Evolutionary conservation across 2,888 invertebrate species (phyloP).

Genomic region (Lasioglossum villosulum): DNA sequence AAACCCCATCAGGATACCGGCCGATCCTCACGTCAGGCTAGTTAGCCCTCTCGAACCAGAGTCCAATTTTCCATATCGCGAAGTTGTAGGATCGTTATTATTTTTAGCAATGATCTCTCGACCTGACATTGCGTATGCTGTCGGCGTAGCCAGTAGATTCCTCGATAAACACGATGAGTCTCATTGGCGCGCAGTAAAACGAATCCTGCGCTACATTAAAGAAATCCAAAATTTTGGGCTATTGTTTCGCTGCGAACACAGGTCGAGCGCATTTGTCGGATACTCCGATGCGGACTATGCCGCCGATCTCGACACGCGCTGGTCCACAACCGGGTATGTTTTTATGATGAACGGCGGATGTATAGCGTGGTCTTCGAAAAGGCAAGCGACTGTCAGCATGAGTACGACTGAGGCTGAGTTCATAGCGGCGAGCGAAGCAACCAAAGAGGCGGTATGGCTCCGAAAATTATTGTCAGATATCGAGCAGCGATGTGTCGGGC

Average conservation of each 20-base stretch:
- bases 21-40: not conserved
- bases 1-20: not conserved
- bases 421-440: not conserved
- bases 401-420: constrained; percentile 6
- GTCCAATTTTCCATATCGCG: not conserved
- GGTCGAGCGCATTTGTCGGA: not conserved
- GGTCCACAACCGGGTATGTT: not conserved
- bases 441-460: not conserved
- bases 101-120: not conserved
- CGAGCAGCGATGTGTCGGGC: not conserved
- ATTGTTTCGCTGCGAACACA: not conserved
- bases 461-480: not conserved
- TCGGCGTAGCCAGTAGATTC: not conserved
- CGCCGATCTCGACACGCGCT: not conserved
- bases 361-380: not conserved
- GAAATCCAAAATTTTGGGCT: not conserved
- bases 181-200: not conserved
- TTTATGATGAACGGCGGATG: not conserved
- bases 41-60: not conserved
- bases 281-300: constrained; percentile 3
- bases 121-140: not conserved
- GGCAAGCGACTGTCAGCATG: not conserved
- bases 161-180: not conserved
- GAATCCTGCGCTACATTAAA: not conserved
- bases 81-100: not conserved